These are phyloP conservation scores for Salvelinus alpinus DNA, from an alignment of 2,113 vertebrate genomes.

Conservation along the genomic window DNA sequence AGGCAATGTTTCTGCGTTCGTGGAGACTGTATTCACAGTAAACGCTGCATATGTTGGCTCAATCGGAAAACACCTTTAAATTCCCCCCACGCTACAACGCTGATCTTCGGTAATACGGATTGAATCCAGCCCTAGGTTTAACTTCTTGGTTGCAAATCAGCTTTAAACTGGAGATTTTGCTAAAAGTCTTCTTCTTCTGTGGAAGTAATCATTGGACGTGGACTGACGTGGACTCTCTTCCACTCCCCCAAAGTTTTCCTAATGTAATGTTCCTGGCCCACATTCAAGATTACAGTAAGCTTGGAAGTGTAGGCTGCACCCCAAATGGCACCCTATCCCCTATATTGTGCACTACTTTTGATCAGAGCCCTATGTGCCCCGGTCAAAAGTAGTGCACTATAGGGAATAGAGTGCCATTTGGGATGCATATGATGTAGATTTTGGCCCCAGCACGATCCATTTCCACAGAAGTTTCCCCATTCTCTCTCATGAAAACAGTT, in stretches of 20 bases:
- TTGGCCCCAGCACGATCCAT: background rate
- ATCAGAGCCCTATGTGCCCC: too few relatives aligned
- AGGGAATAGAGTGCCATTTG: too few relatives aligned
- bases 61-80: too few relatives aligned
- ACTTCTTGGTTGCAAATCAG: too few relatives aligned
- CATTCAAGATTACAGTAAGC: constrained; percentile 25
- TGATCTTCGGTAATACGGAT: too few relatives aligned
- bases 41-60: background rate
- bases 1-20: too few relatives aligned
- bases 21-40: background rate
- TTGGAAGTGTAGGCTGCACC: constrained; percentile 44
- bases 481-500: background rate
- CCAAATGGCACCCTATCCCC: constrained; percentile 4
- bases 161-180: background rate
- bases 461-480: constrained; percentile 19
- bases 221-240: constrained; percentile 37
- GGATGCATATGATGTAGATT: too few relatives aligned
- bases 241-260: constrained; percentile 36
- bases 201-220: constrained; percentile 58
- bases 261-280: constrained; percentile 57
- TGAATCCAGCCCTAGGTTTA: too few relatives aligned
- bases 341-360: constrained; percentile 8
- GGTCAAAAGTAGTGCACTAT: too few relatives aligned
- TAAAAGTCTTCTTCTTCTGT: constrained; percentile 31
- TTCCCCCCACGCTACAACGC: too few relatives aligned